Conservation (phyloP, 2,113 vertebrate genomes). For the Pao palembangensis region DNA sequence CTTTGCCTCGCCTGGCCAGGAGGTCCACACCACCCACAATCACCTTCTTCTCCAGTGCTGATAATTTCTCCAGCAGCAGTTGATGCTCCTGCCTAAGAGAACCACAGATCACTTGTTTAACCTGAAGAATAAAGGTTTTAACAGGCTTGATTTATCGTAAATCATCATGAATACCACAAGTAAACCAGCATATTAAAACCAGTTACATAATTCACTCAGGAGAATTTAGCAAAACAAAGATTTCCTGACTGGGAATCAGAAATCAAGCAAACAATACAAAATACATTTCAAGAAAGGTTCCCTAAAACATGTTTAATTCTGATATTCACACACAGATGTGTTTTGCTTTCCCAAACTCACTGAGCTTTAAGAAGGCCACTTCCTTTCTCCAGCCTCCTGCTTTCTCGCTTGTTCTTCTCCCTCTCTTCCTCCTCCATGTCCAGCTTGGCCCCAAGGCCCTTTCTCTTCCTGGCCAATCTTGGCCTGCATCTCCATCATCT, state of each 20-base stretch:
- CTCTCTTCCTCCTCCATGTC: constrained; percentile 99
- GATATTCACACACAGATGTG: not conserved
- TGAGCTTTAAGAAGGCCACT: no score
- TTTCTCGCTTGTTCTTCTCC: constrained; percentile 96
- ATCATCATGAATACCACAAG: no score
- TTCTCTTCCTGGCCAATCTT: constrained; percentile 97
- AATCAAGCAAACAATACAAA: no score
- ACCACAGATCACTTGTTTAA: not conserved
- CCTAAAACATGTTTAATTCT: no score
- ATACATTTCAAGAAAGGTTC: no score
- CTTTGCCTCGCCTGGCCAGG: constrained; percentile 96
- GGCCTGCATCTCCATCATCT: no score
- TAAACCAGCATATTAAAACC: no score
- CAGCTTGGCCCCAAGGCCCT: constrained; percentile 93
- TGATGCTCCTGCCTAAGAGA: constrained; percentile 89
- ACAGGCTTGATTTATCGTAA: no score
- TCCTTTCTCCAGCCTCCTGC: constrained; percentile 96
- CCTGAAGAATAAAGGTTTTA: not conserved
- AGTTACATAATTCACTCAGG: no score
- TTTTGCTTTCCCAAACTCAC: constrained; percentile 73
- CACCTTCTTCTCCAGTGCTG: constrained; percentile 93
- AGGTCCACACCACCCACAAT: constrained; percentile 98
- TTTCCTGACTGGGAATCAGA: no score
- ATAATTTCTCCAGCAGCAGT: constrained; percentile 89
- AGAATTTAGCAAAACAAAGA: no score